A percentile compares a stretch with the other conserved stretches of the same genome.
phyloP scores from a whole-genome alignment of 2,888 invertebrate species.

The Clitarchus hookeri region DNA sequence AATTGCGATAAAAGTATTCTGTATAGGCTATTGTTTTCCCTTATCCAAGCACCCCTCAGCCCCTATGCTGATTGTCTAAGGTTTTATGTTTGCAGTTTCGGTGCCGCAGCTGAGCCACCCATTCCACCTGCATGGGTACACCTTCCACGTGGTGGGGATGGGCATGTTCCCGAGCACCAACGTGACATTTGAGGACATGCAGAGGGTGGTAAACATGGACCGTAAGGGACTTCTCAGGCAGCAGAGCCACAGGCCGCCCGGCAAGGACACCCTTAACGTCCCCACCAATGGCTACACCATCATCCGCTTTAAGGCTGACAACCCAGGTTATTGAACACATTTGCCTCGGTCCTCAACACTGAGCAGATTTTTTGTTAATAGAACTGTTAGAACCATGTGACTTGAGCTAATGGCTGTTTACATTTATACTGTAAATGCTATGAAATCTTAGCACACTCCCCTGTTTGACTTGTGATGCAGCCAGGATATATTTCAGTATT shows the following conservation, averaged over 20 bases:
- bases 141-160: conserved; percentile 51
- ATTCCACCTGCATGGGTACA: conserved; percentile 52
- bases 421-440: too few relatives aligned
- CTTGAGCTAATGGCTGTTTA: too few relatives aligned
- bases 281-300: conserved; percentile 53
- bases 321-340: conserved; percentile 52
- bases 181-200: conserved; percentile 28
- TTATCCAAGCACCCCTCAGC: too few relatives aligned
- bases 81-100: conserved; percentile 16
- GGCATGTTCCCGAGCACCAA: conserved; percentile 44
- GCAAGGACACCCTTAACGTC: conserved; percentile 53
- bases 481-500: too few relatives aligned
- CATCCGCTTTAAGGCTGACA: conserved; percentile 51
- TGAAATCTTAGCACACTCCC: too few relatives aligned
- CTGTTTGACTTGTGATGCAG: too few relatives aligned
- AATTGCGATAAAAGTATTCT: too few relatives aligned
- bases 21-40: too few relatives aligned
- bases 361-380: too few relatives aligned
- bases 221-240: conserved; percentile 45
- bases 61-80: too few relatives aligned
- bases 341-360: too few relatives aligned
- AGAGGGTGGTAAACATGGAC: conserved; percentile 44
- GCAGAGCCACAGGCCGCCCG: conserved; percentile 46
- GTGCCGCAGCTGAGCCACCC: conserved; percentile 46
- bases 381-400: too few relatives aligned